A percentile compares a stretch with the other conserved stretches of the same genome.
Conservation (phyloP, 2,113 vertebrate species). For the Tupaia tana region DNA sequence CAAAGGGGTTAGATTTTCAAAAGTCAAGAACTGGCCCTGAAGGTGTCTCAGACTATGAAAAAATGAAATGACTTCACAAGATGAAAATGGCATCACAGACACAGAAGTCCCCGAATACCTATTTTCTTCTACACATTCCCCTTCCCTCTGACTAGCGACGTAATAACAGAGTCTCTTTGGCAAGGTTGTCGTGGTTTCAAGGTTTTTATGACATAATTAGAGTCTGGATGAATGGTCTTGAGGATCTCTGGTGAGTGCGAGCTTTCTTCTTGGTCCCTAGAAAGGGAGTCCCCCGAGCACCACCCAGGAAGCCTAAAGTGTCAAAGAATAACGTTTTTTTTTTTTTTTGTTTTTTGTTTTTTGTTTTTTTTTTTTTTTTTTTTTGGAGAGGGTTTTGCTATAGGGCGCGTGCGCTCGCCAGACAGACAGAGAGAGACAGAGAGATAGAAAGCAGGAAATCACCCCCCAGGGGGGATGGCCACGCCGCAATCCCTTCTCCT, state of each 20-base stretch:
- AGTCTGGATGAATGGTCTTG: background rate
- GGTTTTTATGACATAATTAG: background rate
- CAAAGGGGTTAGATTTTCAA: background rate
- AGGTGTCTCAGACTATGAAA: background rate
- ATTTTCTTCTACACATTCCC: background rate
- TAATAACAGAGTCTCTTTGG: background rate
- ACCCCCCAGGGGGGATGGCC: too few relatives aligned
- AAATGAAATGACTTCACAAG: background rate
- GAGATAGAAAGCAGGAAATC: too few relatives aligned
- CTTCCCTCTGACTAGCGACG: background rate
- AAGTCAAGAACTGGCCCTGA: background rate
- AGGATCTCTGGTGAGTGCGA: background rate
- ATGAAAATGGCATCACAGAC: background rate
- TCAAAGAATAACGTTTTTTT: too few relatives aligned
- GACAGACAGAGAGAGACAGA: too few relatives aligned
- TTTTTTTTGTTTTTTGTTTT: too few relatives aligned
- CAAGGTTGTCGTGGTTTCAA: background rate
- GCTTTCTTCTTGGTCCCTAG: slow-evolving; percentile 20
- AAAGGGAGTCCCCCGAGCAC: background rate
- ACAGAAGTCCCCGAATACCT: background rate
- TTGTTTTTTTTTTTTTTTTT: too few relatives aligned
- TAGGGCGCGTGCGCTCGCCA: too few relatives aligned
- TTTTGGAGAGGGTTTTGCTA: too few relatives aligned
- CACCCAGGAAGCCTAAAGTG: background rate
- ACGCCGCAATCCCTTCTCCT: too few relatives aligned